phyloP scores from a whole-genome alignment of 2,888 invertebrate genomes.

The Corbicula japonica region DNA sequence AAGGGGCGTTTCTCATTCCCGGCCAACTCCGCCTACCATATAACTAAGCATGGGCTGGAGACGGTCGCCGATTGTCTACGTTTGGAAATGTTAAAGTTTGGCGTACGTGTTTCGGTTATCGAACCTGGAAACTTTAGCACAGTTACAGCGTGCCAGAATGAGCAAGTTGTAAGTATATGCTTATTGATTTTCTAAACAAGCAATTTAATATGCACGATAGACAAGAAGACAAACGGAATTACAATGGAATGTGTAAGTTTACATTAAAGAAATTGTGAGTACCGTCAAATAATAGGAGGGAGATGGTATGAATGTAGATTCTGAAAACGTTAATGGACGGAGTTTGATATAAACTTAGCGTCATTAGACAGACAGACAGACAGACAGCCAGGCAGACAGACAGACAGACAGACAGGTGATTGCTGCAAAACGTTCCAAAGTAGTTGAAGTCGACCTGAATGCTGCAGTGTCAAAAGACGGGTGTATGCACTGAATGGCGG shows the following conservation, averaged over 20 bases:
- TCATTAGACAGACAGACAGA: conserved; percentile 8
- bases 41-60: conserved; percentile 73
- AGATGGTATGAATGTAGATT: too few relatives aligned
- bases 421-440: not conserved
- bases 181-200: too few relatives aligned
- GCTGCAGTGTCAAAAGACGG: too few relatives aligned
- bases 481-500: too few relatives aligned
- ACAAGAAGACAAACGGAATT: too few relatives aligned
- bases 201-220: too few relatives aligned
- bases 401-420: not conserved
- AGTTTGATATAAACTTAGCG: too few relatives aligned
- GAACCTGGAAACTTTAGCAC: conserved; percentile 83
- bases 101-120: conserved; percentile 67
- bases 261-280: too few relatives aligned
- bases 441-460: too few relatives aligned
- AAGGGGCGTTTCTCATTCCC: conserved; percentile 79
- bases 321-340: too few relatives aligned
- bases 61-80: conserved; percentile 70
- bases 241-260: too few relatives aligned
- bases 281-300: too few relatives aligned
- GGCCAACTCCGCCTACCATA: conserved; percentile 65
- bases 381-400: not conserved
- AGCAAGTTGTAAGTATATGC: conserved; percentile 42
- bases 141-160: conserved; percentile 63
- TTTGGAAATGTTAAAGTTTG: conserved; percentile 72